These are phyloP conservation scores for Leptinotarsa undecemlineata DNA, from an alignment of 1,140 invertebrate genomes.

Conservation along the genomic window DNA sequence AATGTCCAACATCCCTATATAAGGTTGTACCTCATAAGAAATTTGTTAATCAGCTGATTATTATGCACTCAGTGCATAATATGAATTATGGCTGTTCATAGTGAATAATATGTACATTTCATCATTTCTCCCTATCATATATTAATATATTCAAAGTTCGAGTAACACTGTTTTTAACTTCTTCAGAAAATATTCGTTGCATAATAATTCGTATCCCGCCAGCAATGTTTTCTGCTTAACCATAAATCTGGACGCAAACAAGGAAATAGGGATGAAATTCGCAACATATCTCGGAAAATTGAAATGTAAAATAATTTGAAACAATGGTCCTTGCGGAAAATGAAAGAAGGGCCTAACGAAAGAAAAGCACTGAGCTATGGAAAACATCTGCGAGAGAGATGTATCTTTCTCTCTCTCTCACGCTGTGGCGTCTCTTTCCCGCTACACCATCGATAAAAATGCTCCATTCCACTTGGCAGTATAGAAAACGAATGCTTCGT, in stretches of 20 bases:
- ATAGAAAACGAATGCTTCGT: conserved; percentile 31
- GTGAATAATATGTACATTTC: too few species aligned
- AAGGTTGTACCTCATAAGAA: too few species aligned
- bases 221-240: neutral
- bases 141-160: too few species aligned
- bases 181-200: too few species aligned
- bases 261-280: neutral
- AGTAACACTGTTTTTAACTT: too few species aligned
- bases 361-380: conserved; percentile 22
- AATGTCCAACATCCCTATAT: too few species aligned
- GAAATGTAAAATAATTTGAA: conserved; percentile 28
- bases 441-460: conserved; percentile 24
- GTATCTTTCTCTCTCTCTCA: neutral
- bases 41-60: too few species aligned
- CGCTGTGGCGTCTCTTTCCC: neutral
- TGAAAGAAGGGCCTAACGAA: conserved; percentile 21
- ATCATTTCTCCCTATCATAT: too few species aligned
- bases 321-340: conserved; percentile 18
- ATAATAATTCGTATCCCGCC: neutral
- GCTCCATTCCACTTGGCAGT: conserved; percentile 28
- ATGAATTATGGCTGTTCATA: too few species aligned
- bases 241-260: neutral
- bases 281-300: conserved; percentile 16
- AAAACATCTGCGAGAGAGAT: conserved; percentile 15
- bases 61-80: too few species aligned